Evolutionary conservation across 2,888 invertebrate genomes (phyloP), one percentile per base, ranked within the genome.

Genomic region (Amblyjoppa proteus): DNA sequence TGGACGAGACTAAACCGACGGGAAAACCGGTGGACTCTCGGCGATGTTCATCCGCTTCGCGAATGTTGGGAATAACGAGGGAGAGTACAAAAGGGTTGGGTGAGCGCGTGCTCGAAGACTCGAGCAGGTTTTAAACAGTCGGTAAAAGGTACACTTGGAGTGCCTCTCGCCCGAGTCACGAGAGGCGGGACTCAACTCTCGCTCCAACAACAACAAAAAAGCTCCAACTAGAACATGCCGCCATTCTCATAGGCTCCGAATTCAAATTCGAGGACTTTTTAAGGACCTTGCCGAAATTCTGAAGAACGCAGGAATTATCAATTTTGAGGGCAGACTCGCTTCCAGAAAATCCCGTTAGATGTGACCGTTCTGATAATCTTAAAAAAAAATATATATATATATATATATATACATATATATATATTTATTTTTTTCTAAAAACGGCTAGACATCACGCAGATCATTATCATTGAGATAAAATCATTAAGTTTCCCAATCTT

Each of bases 1-100:
- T 81, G 69, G 53, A 69, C 61, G 64, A 38, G 34, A 34, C 58
- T 71, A 5, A 77, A 68, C 20, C 68, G 73, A 76, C 61, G 53
- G 41, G 74, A 74, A 78, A 81, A 78, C 69, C 74, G 68, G 69
- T 61, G 25, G 51, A 53, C n/a, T 56, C 31, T 16, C 11, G 66
- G 75, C 25, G 38, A 74, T 34, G 77, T 58, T 71, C 66, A 53
- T 79, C 66, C 56, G 49, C 75, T 31, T 16, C 76, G 74, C 34
- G 85, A 61, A 82, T 71, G 68, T 34, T 79, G 76, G 76, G 76
- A 85, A 85, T 85, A 85, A 85, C 82, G 79, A 85, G 85, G 66
- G 75, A 85, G 56, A 66, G 81, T 79, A 85, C 85, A 82, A 85
- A 85, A 85, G 85, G 28, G 75, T 80, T 68, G 53, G 53, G 70